A percentile compares a stretch with the other conserved stretches of the same genome.
phyloP scores from a whole-genome alignment of 2,113 vertebrate genomes.

The Elachura formosa region DNA sequence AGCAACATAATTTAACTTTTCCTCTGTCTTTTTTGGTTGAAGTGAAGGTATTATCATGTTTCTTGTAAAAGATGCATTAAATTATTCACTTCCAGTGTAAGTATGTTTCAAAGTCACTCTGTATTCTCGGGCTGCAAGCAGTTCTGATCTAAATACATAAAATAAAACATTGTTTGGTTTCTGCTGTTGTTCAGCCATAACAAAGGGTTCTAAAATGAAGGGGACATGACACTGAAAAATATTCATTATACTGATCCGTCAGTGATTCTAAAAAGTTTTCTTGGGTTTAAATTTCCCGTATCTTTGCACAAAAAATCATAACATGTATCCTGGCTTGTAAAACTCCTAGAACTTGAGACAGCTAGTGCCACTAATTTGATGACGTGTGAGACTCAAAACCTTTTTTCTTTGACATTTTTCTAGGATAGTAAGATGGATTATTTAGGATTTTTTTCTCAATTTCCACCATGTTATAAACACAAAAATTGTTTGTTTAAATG shows the following conservation, averaged over 20 bases:
- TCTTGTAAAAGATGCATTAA: not conserved
- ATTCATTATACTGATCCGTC: not conserved
- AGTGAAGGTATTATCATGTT: not conserved
- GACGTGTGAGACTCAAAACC: conserved; percentile 29
- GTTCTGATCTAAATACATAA: not conserved
- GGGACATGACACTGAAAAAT: not conserved
- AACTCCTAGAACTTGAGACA: conserved; percentile 19
- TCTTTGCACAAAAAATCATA: conserved; percentile 25
- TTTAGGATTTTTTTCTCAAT: conserved; percentile 15
- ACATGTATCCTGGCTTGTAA: conserved; percentile 31
- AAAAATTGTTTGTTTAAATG: conserved; percentile 41
- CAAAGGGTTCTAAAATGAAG: not conserved
- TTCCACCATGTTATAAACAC: conserved; percentile 31
- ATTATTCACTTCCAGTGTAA: not conserved
- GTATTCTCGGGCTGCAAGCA: not conserved
- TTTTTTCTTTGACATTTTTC: conserved; percentile 57
- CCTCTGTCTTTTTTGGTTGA: not conserved
- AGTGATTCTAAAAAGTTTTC: not conserved
- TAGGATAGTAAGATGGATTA: conserved; percentile 19
- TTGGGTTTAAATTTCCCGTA: conserved; percentile 30
- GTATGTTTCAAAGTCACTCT: not conserved
- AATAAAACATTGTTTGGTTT: not conserved
- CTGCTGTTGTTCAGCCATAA: not conserved
- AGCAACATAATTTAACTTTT: not conserved
- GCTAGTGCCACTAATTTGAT: conserved; percentile 38